phyloP scores from a whole-genome alignment of 1,140 invertebrate genomes.

The Drosophila truncata region DNA sequence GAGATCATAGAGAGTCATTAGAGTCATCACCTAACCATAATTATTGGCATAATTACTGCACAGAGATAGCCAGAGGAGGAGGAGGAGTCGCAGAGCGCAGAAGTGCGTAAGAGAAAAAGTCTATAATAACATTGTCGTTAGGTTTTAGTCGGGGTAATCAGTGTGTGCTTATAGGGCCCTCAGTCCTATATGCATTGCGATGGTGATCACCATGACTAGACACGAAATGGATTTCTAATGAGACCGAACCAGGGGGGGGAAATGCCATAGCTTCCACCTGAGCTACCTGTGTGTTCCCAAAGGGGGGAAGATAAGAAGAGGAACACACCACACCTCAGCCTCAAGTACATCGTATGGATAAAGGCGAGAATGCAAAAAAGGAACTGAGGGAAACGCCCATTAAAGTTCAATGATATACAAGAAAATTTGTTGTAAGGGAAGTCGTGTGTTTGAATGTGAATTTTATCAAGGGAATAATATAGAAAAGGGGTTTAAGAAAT shows the following conservation, averaged over 20 bases:
- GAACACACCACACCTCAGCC: background rate
- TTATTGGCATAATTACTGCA: slow-evolving; percentile 64
- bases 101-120: slow-evolving; percentile 46
- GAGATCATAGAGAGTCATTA: slow-evolving; percentile 62
- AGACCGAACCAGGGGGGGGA: slow-evolving; percentile 8
- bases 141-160: slow-evolving; percentile 57
- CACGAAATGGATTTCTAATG: slow-evolving; percentile 42
- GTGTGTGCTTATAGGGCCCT: slow-evolving; percentile 35
- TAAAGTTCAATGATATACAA: slow-evolving; percentile 27
- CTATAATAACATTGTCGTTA: slow-evolving; percentile 68
- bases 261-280: background rate
- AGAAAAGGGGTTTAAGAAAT: background rate
- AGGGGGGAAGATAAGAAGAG: slow-evolving; percentile 18
- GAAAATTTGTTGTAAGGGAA: background rate
- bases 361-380: slow-evolving; percentile 30
- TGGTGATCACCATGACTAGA: slow-evolving; percentile 46
- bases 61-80: slow-evolving; percentile 15
- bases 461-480: background rate
- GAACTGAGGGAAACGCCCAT: slow-evolving; percentile 12
- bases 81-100: background rate
- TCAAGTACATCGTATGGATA: slow-evolving; percentile 8
- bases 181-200: slow-evolving; percentile 1
- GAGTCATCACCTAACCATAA: slow-evolving; percentile 64
- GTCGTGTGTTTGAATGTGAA: background rate
- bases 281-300: slow-evolving; percentile 35